phyloP scores from a whole-genome alignment of 2,797 vertebrate genomes.

The Clarias platycephalus region DNA sequence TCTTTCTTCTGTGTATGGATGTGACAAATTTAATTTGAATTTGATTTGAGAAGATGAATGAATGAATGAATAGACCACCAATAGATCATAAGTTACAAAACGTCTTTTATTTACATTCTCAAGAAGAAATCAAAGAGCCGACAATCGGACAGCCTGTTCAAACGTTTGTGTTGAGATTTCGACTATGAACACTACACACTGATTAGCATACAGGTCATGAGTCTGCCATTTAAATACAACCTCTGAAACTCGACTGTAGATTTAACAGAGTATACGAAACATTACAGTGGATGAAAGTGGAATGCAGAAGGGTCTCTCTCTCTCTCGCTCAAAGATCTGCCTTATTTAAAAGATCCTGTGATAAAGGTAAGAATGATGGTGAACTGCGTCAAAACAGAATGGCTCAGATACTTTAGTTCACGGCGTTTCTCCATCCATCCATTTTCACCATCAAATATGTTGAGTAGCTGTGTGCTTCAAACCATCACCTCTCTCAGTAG shows the following conservation, averaged over 20 bases:
- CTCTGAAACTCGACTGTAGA: slow-evolving; percentile 47
- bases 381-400: neutral
- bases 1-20: too few relatives aligned
- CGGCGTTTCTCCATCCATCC: neutral
- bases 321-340: neutral
- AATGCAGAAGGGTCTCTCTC: slow-evolving; percentile 4
- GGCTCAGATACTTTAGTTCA: slow-evolving; percentile 22
- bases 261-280: slow-evolving; percentile 43
- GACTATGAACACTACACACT: slow-evolving; percentile 47
- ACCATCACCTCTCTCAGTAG: slow-evolving; percentile 48
- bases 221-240: slow-evolving; percentile 20
- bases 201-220: slow-evolving; percentile 50
- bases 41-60: too few relatives aligned
- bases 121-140: slow-evolving; percentile 59
- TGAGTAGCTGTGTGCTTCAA: neutral
- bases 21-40: too few relatives aligned
- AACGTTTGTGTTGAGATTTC: slow-evolving; percentile 42
- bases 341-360: neutral
- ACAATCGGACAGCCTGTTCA: slow-evolving; percentile 51
- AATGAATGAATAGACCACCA: neutral
- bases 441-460: neutral
- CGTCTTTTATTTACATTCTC: slow-evolving; percentile 77
- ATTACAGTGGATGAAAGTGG: neutral
- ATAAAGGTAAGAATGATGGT: slow-evolving; percentile 26
- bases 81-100: slow-evolving; percentile 71